phyloP scores from a whole-genome alignment of 2,797 vertebrate genomes.

The Darevskia nairensis region DNA sequence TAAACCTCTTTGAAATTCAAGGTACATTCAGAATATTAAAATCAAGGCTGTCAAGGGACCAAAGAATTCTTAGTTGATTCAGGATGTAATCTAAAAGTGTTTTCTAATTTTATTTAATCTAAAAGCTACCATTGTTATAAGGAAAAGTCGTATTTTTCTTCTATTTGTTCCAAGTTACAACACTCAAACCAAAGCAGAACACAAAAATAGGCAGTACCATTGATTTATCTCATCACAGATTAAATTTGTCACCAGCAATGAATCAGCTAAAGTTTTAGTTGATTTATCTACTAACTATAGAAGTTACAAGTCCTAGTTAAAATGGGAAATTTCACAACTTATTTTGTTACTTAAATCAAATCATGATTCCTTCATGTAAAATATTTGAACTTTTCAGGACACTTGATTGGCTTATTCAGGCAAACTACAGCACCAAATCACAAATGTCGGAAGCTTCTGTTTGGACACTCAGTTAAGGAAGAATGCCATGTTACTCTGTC shows the following conservation, averaged over 20 bases:
- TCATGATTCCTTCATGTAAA: not conserved
- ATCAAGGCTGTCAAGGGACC: not conserved
- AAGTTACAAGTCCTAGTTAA: not conserved
- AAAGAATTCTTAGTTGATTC: not conserved
- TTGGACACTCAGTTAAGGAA: not conserved
- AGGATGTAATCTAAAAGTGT: not conserved
- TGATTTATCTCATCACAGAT: not conserved
- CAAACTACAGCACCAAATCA: not conserved
- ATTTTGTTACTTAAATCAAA: not conserved
- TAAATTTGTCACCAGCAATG: not conserved
- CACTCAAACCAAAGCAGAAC: not conserved
- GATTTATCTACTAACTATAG: not conserved
- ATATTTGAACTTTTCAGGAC: not conserved
- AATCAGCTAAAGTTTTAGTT: not conserved
- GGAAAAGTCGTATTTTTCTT: not conserved
- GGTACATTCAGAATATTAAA: not conserved
- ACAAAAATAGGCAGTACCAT: not conserved
- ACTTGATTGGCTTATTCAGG: not conserved
- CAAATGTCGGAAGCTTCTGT: not conserved
- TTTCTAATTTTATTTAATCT: not conserved
- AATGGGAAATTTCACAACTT: not conserved
- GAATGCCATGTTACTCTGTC: not conserved
- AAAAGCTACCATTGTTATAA: not conserved
- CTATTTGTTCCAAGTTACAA: not conserved
- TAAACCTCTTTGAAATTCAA: not conserved